Evolutionary conservation across 2,888 invertebrate genomes (phyloP), one percentile per base, ranked within the genome.

Genomic region (Drosophila neonasuta): DNA sequence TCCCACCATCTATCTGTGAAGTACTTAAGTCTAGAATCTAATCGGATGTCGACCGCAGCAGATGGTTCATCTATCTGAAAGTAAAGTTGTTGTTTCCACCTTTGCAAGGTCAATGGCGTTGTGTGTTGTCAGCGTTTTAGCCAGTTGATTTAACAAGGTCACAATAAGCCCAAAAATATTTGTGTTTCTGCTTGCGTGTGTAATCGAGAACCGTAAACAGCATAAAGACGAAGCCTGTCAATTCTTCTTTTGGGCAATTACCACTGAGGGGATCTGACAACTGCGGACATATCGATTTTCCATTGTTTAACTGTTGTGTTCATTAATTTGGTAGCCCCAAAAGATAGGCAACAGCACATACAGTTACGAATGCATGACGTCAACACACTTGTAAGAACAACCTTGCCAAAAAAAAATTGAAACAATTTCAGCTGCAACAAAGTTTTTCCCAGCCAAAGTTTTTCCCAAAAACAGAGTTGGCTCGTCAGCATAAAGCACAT

Each of bases 1-100:
- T 44, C 24, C 44, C 15, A n/a, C 15, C 36, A 13, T 15, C 29
- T 55, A 59, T 15, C 1, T 15, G 6, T 44, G 10, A 17, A 39
- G 39, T 54, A 36, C 44, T 44, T 60, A 10, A 34, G 24, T 48
- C 39, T 8, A 52, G 46, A 66, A 54, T 11, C 39, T 44, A 57
- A 60, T 56, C 13, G 54, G 24, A 48, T 42, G 65, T 62, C 69
- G 64, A 66, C 84, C 74, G 71, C 68, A 71, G 71, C 58, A 45
- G 58, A 44, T 55, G 50, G 60, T 83, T 80, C 66, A 84, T 72
- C 80, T 86, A 86, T 72, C 80, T 80, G 80, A 67, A 80, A 80
- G 50, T 65, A 86, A 20, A 80, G 15, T 50, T 36, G 36, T 41
- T 50, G 20, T 44, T 34, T 74, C 63, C 68, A 56, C 83, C 61